phyloP scores from a whole-genome alignment of 1,140 invertebrate species.

The Cepaea nemoralis region DNA sequence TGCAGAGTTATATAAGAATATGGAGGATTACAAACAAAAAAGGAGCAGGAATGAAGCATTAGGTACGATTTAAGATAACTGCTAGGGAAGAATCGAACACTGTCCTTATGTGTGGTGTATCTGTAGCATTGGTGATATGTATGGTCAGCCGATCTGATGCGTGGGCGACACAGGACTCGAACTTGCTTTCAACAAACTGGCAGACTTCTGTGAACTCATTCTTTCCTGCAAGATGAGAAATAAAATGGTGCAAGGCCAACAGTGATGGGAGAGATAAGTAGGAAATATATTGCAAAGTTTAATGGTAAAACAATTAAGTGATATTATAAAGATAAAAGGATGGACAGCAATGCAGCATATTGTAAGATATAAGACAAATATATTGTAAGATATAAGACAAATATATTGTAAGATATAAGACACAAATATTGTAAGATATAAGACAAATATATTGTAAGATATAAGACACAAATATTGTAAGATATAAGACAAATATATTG shows the following conservation, averaged over 20 bases:
- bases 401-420: too few species aligned
- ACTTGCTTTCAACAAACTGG: slow-evolving; percentile 30
- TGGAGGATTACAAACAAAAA: too few species aligned
- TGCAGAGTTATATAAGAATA: too few species aligned
- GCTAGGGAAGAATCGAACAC: slow-evolving; percentile 41
- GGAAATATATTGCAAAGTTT: neutral
- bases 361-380: too few species aligned
- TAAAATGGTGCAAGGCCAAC: neutral
- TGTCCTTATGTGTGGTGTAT: slow-evolving; percentile 33
- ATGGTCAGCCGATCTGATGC: slow-evolving; percentile 27
- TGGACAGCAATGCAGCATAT: too few species aligned
- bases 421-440: too few species aligned
- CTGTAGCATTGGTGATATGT: slow-evolving; percentile 41
- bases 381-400: too few species aligned
- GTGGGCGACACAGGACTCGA: slow-evolving; percentile 7
- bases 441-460: too few species aligned
- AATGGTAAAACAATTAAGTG: neutral
- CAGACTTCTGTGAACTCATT: slow-evolving; percentile 25
- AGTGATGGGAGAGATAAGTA: neutral
- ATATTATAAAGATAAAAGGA: too few species aligned
- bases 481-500: too few species aligned
- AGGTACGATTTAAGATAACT: slow-evolving; percentile 29
- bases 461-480: too few species aligned
- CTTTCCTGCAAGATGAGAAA: slow-evolving; percentile 2
- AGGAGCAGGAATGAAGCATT: neutral